Base-by-base conservation (phyloP, 2,797 vertebrate genomes). In the Spea hammondii region DNA sequence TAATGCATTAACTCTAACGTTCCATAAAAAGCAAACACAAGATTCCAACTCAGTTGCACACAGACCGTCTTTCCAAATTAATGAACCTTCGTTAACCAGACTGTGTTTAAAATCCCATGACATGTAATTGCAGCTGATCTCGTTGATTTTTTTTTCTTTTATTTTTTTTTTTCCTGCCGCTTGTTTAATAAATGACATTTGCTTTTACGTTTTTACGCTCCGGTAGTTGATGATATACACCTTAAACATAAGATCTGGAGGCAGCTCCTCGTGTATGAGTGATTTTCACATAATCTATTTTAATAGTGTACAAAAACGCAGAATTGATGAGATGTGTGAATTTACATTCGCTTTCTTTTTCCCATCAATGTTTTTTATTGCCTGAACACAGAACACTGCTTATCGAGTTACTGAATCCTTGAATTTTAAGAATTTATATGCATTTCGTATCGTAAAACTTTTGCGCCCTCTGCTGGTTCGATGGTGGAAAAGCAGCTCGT, bases 271-370 rank as follows among this genome's bases (percentile, higher is more conserved):
- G 53, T 70, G 50, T 46, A 9, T 53, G 46, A 59, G 32, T 64
- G 50, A n/a, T 50, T 54, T 11, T 55, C 9, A 50, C 13, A 14
- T 53, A 47, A 67, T 78, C 53, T 9, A 74, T 68, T 68, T 50
- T 45, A 69, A 78, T 64, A 53, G 67, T 48, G 68, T 79, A 68
- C 32, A 32, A 69, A 68, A 67, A 73, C 51, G 54, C 71, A 79
- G 46, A 59, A 66, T 79, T 72, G 59, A 79, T 72, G 53, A 78
- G 64, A 5, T 50, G 50, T 49, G 59, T 13, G 65, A 57, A 78
- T 44, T 71, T 78, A 45, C 53, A 64, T 73, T 74, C 71, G n/a
- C 47, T 51, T 67, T 14, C 49, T 48, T 51, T 79, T 12, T 53
- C 47, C 45, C 44, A 32, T 32, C 32, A 32, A 3, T 32, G 32